phyloP scores from a whole-genome alignment of 2,888 invertebrate species.

The Augochlorella aurata region DNA sequence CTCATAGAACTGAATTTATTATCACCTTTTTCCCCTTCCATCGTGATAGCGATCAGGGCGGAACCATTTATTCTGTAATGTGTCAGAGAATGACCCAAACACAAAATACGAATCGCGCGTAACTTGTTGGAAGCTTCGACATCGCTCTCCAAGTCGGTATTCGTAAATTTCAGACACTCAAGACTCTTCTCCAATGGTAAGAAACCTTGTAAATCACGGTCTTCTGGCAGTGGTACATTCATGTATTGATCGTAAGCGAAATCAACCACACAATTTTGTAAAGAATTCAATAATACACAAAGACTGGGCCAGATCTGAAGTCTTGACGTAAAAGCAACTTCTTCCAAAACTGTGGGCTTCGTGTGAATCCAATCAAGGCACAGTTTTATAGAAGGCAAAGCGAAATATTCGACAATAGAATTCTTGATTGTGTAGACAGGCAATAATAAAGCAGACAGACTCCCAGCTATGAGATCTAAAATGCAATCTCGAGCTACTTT shows the following conservation, averaged over 20 bases:
- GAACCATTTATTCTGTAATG: conserved; percentile 80
- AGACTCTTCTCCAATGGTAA: conserved; percentile 87
- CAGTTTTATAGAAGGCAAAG: conserved; percentile 89
- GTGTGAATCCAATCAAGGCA: conserved; percentile 88
- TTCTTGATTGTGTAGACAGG: conserved; percentile 88
- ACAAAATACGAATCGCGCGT: conserved; percentile 83
- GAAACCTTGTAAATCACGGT: conserved; percentile 91
- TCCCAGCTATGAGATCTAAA: conserved; percentile 86
- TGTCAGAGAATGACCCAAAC: conserved; percentile 83
- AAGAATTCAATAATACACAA: conserved; percentile 88
- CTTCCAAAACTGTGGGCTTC: conserved; percentile 83
- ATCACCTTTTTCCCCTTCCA: conserved; percentile 70
- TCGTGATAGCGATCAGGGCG: conserved; percentile 75
- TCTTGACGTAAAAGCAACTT: conserved; percentile 84
- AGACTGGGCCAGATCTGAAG: conserved; percentile 91
- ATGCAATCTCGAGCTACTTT: conserved; percentile 84
- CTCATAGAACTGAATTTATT: conserved; percentile 80
- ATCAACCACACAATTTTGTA: conserved; percentile 83
- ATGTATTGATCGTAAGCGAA: conserved; percentile 84
- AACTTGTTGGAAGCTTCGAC: conserved; percentile 81
- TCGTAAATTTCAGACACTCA: conserved; percentile 83
- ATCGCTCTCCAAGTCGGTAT: conserved; percentile 80
- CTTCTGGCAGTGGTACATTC: conserved; percentile 89
- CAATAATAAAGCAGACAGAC: conserved; percentile 87
- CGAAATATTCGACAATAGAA: conserved; percentile 86